These are phyloP conservation scores for Alcis repandata DNA, from an alignment of 2,888 invertebrate genomes.

Conservation along the genomic window DNA sequence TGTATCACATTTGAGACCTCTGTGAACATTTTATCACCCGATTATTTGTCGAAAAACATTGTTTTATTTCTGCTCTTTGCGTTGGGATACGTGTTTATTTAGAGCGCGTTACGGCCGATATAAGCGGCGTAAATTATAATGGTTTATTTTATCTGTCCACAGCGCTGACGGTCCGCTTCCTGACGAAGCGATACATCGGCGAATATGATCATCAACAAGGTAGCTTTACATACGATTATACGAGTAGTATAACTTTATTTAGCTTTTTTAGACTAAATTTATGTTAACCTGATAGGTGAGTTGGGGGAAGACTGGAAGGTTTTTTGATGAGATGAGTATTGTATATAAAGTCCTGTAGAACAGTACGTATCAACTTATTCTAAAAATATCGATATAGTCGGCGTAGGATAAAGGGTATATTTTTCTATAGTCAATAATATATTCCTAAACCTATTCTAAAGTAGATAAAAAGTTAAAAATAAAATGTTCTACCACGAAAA, in stretches of 20 bases:
- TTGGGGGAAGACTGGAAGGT: too few species aligned
- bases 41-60: constrained; percentile 20
- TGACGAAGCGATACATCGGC: constrained; percentile 97
- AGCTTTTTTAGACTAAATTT: too few species aligned
- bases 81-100: constrained; percentile 18
- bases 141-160: constrained; percentile 53
- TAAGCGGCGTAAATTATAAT: constrained; percentile 24
- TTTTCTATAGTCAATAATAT: too few species aligned
- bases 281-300: too few species aligned
- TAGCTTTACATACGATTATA: constrained; percentile 67
- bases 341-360: too few species aligned
- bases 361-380: too few species aligned
- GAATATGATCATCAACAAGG: constrained; percentile 98
- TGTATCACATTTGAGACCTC: constrained; percentile 1
- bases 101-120: constrained; percentile 17
- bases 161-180: constrained; percentile 95
- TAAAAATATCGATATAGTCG: too few species aligned
- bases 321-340: too few species aligned
- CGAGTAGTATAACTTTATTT: neutral
- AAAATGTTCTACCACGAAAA: too few species aligned
- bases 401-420: too few species aligned
- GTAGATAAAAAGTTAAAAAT: too few species aligned
- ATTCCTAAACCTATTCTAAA: too few species aligned
- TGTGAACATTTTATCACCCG: constrained; percentile 14
- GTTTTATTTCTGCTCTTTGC: constrained; percentile 19